These are phyloP conservation scores for Allophyes oxyacanthae DNA, from an alignment of 2,888 invertebrate genomes.

Conservation along the genomic window DNA sequence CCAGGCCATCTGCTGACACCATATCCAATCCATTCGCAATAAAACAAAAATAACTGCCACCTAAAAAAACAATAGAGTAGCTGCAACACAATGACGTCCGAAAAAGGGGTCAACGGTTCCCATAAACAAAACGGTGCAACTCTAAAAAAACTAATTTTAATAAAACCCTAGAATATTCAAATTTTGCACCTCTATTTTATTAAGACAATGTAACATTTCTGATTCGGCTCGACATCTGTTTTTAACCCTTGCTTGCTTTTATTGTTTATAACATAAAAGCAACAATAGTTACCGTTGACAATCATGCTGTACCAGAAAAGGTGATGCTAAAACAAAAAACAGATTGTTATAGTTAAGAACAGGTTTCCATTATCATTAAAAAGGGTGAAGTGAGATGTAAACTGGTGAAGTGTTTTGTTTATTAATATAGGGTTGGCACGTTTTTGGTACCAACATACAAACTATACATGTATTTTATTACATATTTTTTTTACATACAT, in stretches of 20 bases:
- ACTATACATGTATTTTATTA: too few species aligned
- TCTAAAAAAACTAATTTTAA: slow-evolving; percentile 80
- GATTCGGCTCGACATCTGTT: slow-evolving; percentile 78
- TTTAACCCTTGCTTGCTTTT: slow-evolving; percentile 67
- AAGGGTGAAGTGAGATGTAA: slow-evolving; percentile 86
- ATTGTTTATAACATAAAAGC: slow-evolving; percentile 80
- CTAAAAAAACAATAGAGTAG: slow-evolving; percentile 72
- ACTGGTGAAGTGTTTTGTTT: slow-evolving; percentile 74
- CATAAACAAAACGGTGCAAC: slow-evolving; percentile 71
- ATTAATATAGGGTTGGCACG: slow-evolving; percentile 70
- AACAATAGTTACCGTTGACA: slow-evolving; percentile 83
- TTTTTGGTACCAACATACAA: background rate
- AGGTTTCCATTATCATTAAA: slow-evolving; percentile 87
- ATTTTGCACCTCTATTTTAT: slow-evolving; percentile 80
- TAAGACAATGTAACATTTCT: slow-evolving; percentile 80
- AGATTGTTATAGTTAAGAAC: slow-evolving; percentile 82
- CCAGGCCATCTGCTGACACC: slow-evolving; percentile 64
- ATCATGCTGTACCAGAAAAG: slow-evolving; percentile 76
- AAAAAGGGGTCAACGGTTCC: slow-evolving; percentile 81
- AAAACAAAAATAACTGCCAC: slow-evolving; percentile 72
- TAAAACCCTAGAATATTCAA: slow-evolving; percentile 61
- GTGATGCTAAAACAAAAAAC: slow-evolving; percentile 84
- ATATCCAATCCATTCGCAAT: slow-evolving; percentile 61
- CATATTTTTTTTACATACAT: too few species aligned
- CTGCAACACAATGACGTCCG: slow-evolving; percentile 70